Conservation (phyloP, 2,797 vertebrate species). For the Gallinago nigripennis region DNA sequence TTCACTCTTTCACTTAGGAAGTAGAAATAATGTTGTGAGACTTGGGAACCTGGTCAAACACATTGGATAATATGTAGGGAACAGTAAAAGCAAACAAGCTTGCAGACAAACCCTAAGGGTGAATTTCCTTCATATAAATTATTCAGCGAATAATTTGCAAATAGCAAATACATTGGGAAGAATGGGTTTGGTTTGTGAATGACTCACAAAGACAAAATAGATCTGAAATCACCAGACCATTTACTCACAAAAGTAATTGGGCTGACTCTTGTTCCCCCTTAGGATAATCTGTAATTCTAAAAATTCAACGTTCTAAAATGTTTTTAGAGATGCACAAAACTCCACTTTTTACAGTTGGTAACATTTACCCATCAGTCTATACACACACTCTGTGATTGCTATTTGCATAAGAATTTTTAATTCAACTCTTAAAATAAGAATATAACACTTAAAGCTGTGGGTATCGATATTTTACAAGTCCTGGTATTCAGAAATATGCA, state of each 20-base stretch:
- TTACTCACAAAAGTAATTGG: background rate
- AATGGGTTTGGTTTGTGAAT: background rate
- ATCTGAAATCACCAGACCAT: background rate
- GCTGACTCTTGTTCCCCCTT: background rate
- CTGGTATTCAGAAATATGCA: background rate
- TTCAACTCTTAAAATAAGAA: background rate
- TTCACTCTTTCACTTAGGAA: background rate
- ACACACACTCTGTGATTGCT: background rate
- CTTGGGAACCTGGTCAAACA: background rate
- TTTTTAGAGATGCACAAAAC: background rate
- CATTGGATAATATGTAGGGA: background rate
- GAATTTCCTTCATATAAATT: constrained; percentile 31
- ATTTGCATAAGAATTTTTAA: background rate
- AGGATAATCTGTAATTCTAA: background rate
- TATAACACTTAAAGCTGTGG: background rate
- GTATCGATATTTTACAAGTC: background rate
- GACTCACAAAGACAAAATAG: background rate
- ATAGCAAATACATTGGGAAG: background rate
- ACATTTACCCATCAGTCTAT: background rate
- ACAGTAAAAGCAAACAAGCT: background rate
- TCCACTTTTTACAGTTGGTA: background rate
- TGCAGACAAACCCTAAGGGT: background rate
- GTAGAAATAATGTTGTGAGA: background rate
- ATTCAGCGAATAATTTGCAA: constrained; percentile 25
- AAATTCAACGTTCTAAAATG: background rate